A percentile compares a stretch with the other conserved stretches of the same genome.
These are phyloP conservation scores for Leguminivora glycinivorella DNA, from an alignment of 1,140 invertebrate genomes.

Conservation along the genomic window DNA sequence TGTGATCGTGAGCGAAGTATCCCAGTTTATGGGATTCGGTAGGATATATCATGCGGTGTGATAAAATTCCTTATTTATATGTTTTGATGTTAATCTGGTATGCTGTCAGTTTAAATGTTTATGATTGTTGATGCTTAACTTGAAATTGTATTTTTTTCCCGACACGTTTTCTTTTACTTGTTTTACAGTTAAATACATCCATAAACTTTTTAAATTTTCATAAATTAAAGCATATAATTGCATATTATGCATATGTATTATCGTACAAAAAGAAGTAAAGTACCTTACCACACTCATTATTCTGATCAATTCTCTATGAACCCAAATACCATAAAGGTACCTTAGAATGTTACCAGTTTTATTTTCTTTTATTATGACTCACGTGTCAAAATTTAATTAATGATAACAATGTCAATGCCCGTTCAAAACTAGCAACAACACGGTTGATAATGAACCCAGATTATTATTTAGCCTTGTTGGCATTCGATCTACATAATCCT, in stretches of 20 bases:
- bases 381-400: slow-evolving; percentile 31
- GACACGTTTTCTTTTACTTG: too few relatives aligned
- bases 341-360: too few relatives aligned
- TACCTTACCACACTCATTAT: too few relatives aligned
- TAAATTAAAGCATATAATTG: too few relatives aligned
- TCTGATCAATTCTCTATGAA: too few relatives aligned
- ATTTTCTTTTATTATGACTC: background rate
- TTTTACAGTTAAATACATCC: too few relatives aligned
- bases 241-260: too few relatives aligned
- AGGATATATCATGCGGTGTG: slow-evolving; percentile 6
- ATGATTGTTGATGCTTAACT: background rate
- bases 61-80: slow-evolving; percentile 7
- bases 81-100: background rate
- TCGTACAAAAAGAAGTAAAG: too few relatives aligned
- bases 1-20: slow-evolving; percentile 33
- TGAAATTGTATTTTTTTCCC: background rate
- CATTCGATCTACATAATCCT: slow-evolving; percentile 74
- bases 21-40: slow-evolving; percentile 36
- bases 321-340: too few relatives aligned
- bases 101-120: background rate
- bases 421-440: slow-evolving; percentile 15
- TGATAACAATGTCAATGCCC: slow-evolving; percentile 12
- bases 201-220: too few relatives aligned
- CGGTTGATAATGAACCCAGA: slow-evolving; percentile 30
- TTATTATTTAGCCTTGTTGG: slow-evolving; percentile 65